These are phyloP conservation scores for Astropecten irregularis DNA, from an alignment of 53 echinoderm and acorn worm species.

Conservation along the genomic window DNA sequence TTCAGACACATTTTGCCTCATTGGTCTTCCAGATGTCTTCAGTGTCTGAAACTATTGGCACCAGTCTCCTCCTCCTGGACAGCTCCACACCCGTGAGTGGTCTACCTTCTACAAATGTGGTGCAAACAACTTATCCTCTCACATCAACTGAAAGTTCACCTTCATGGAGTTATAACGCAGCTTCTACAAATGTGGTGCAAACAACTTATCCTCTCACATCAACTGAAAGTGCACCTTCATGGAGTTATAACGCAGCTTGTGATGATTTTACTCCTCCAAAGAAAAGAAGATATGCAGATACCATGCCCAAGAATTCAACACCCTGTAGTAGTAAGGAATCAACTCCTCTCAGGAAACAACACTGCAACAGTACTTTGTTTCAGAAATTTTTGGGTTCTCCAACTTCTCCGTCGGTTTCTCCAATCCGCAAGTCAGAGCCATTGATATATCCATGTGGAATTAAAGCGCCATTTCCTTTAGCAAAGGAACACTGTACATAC, in stretches of 20 bases:
- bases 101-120: neutral
- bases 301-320: constrained; percentile 5
- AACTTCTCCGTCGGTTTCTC: constrained; percentile 7
- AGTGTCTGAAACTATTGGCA: neutral
- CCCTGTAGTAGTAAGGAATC: constrained; percentile 11
- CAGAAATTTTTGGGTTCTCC: constrained; percentile 3
- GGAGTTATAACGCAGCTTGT: constrained; percentile 13
- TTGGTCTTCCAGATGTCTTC: constrained; percentile 1
- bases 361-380: constrained; percentile 27
- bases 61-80: neutral
- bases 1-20: constrained; percentile 1
- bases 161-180: no score
- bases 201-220: constrained; percentile 3
- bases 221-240: constrained; percentile 15
- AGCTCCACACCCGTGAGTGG: constrained; percentile 4
- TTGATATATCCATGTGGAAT: constrained; percentile 24
- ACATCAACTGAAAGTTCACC: neutral
- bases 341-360: constrained; percentile 21
- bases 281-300: constrained; percentile 7
- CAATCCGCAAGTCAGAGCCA: constrained; percentile 17
- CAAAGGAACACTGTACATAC: constrained; percentile 13
- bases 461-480: constrained; percentile 21
- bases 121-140: constrained; percentile 16
- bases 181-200: neutral
- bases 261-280: constrained; percentile 22